These are phyloP conservation scores for Meta bourneti DNA, from an alignment of 2,888 invertebrate species.

Conservation along the genomic window DNA sequence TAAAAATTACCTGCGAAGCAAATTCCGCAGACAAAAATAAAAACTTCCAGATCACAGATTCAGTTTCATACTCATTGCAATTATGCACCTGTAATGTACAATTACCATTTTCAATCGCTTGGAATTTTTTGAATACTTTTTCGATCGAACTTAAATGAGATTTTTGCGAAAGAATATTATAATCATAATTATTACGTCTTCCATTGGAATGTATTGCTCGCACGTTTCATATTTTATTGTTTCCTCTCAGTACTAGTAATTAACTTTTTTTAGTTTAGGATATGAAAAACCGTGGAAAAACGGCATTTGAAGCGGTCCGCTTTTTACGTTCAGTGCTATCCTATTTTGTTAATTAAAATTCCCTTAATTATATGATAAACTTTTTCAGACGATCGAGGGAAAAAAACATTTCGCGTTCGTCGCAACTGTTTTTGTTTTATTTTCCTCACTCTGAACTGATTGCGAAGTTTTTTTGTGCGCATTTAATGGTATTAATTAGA, in stretches of 20 bases:
- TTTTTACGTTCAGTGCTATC: background rate
- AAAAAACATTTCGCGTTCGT: background rate
- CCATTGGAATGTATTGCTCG: background rate
- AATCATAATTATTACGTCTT: background rate
- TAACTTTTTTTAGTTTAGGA: background rate
- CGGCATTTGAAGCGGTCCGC: background rate
- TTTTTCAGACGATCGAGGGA: background rate
- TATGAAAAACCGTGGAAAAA: background rate
- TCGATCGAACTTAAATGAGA: background rate
- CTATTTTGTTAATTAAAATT: background rate
- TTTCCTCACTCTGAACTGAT: background rate
- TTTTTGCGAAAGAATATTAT: background rate
- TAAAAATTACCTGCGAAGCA: background rate
- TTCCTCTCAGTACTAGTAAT: background rate
- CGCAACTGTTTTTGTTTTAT: background rate
- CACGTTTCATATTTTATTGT: background rate
- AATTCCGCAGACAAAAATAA: background rate
- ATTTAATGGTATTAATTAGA: background rate
- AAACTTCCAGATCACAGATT: background rate
- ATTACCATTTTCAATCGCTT: background rate
- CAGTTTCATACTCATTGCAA: background rate
- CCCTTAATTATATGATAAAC: background rate
- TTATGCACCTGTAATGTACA: background rate
- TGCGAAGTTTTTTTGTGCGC: background rate
- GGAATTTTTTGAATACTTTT: background rate